These are phyloP conservation scores for Macrocentrus cingulum DNA, from an alignment of 1,140 invertebrate genomes.

Conservation along the genomic window DNA sequence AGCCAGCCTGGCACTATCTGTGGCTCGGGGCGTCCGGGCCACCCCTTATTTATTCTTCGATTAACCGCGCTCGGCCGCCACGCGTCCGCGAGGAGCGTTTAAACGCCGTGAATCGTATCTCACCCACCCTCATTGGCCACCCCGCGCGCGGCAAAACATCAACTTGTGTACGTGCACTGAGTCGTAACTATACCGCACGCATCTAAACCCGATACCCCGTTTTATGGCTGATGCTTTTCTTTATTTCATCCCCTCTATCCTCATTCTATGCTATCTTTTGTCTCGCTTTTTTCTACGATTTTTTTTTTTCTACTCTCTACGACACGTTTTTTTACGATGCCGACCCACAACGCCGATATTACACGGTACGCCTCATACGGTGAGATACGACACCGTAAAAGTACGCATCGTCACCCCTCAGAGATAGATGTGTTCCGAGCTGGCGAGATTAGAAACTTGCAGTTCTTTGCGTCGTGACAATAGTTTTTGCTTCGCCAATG, in stretches of 20 bases:
- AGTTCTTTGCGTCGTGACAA: background rate
- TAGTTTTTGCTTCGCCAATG: conserved; percentile 11
- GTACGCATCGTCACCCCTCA: conserved; percentile 11
- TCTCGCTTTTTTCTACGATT: background rate
- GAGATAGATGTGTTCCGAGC: background rate
- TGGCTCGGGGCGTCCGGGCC: conserved; percentile 8
- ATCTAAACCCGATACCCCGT: conserved; percentile 16
- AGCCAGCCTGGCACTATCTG: conserved; percentile 34
- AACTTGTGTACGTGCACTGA: conserved; percentile 16
- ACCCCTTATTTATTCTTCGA: conserved; percentile 51
- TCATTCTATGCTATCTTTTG: background rate
- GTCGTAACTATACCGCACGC: conserved; percentile 18
- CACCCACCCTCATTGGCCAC: background rate
- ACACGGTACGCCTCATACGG: conserved; percentile 28
- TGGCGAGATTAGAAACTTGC: too few species aligned
- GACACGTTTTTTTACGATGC: conserved; percentile 40
- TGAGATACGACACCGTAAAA: conserved; percentile 40
- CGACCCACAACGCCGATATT: conserved; percentile 37
- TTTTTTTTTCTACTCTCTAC: conserved; percentile 27
- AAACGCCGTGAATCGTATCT: conserved; percentile 14
- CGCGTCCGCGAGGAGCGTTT: conserved; percentile 25
- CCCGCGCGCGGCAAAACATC: background rate
- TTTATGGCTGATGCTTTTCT: conserved; percentile 13
- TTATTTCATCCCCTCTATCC: background rate
- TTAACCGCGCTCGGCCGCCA: conserved; percentile 33